Conservation (phyloP, 2,888 invertebrate genomes). For the Phyllotreta cruciferae region DNA sequence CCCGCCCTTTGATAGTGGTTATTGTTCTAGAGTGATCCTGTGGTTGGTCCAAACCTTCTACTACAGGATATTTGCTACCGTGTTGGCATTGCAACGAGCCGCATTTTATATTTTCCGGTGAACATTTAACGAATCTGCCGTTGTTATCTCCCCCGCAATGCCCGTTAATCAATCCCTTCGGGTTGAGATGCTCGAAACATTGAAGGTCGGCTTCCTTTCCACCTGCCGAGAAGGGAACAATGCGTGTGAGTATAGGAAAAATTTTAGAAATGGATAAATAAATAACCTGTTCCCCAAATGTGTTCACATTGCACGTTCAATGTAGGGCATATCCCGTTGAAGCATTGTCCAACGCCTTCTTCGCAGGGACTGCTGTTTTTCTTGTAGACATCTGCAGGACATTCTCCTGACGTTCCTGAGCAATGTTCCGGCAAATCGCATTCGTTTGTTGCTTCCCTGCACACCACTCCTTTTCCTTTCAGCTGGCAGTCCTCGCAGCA, state of each 20-base stretch:
- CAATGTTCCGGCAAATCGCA: slow-evolving; percentile 97
- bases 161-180: slow-evolving; percentile 93
- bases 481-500: slow-evolving; percentile 94
- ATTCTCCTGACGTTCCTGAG: slow-evolving; percentile 86
- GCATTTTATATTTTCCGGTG: slow-evolving; percentile 81
- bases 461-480: slow-evolving; percentile 72
- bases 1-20: slow-evolving; percentile 85
- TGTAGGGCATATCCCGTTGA: slow-evolving; percentile 91
- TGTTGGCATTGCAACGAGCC: slow-evolving; percentile 94
- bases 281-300: slow-evolving; percentile 85
- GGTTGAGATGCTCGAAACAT: slow-evolving; percentile 95
- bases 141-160: slow-evolving; percentile 87
- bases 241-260: not conserved
- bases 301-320: slow-evolving; percentile 86
- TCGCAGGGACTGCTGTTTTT: slow-evolving; percentile 92
- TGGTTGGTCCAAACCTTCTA: slow-evolving; percentile 76
- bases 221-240: slow-evolving; percentile 52
- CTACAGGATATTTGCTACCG: slow-evolving; percentile 83
- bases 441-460: slow-evolving; percentile 86
- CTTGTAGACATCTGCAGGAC: slow-evolving; percentile 88
- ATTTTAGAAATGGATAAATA: not conserved
- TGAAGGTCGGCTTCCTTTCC: slow-evolving; percentile 82
- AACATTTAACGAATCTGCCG: slow-evolving; percentile 83
- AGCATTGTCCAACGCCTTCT: slow-evolving; percentile 80
- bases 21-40: slow-evolving; percentile 87